Percentiles rank a stretch among this genome's conserved stretches.
Conservation (phyloP, 2,113 vertebrate species). For the Leiothrix lutea region DNA sequence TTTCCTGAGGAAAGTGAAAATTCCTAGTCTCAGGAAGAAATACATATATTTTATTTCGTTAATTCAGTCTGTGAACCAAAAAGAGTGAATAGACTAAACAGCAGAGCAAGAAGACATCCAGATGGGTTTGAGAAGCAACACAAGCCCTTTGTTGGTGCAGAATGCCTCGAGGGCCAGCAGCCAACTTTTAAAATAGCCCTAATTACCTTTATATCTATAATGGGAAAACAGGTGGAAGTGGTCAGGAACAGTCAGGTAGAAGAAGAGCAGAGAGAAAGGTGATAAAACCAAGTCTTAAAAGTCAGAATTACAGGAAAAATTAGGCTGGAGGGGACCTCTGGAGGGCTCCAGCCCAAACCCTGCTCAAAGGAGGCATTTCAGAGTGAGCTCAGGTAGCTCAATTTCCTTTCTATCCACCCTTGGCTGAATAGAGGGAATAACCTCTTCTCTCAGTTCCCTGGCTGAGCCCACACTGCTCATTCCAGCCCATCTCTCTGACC, state of each 20-base stretch:
- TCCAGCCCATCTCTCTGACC: neutral
- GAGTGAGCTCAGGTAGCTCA: neutral
- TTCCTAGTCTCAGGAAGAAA: neutral
- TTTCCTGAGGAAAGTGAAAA: neutral
- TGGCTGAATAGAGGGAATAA: neutral
- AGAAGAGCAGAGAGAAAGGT: neutral
- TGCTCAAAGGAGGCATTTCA: neutral
- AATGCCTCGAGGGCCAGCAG: neutral
- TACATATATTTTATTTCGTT: neutral
- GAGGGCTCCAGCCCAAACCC: neutral
- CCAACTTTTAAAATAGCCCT: neutral
- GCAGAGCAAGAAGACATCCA: neutral
- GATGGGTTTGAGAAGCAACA: neutral
- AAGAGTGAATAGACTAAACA: neutral
- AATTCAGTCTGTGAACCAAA: neutral
- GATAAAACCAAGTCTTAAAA: neutral
- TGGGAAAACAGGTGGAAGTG: neutral
- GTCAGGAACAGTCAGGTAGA: neutral
- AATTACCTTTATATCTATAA: neutral
- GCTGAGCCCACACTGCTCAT: neutral
- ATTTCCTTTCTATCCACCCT: neutral
- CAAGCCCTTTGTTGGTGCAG: neutral
- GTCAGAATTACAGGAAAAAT: neutral
- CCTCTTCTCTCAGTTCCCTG: neutral
- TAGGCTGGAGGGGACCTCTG: neutral